Evolutionary conservation across 1,140 invertebrate species (phyloP), one percentile per base, ranked within the genome.

Genomic region (Lerema accius): DNA sequence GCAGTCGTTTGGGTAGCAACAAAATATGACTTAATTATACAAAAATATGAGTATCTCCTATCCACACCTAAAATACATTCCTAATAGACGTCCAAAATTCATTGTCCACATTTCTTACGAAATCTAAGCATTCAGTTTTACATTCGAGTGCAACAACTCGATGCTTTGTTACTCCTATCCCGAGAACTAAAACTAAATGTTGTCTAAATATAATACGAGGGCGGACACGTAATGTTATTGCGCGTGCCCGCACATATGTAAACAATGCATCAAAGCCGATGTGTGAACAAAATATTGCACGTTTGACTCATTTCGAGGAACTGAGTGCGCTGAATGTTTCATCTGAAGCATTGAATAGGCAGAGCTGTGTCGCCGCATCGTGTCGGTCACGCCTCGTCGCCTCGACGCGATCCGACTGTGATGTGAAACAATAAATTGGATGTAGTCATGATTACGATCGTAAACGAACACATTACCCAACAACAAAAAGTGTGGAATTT

Each of bases 331-430:
- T 79, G 76, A 78, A 82, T 82, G 79, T 85, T 79, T 76, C 74
- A 83, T 80, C 72, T 76, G 71, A 63, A 78, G 81, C 78, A 84
- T 81, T 82, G 75, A 79, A 82, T 78, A 67, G 72, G 69, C 59
- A 71, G 67, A n/a, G n/a, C n/a, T n/a, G 67, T 59, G 60, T 69
- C 67, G 69, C 65, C 66, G 62, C 45, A 53, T 61, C 48, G 63
- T 39, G 60, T 62, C 48, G 55, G 43, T 26, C 51, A 62, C 16
- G 65, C 43, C 19, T 62, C 55, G 55, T 48, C 43, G 55, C 42
- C 28, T 45, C 15, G 35, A 14, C 46, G 43, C 59, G 59, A 49
- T 61, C 46, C 17, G 35, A 49, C 19, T 28, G 35, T 61, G 46
- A 51, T 62, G 19, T 51, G 37, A 51, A 62, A 62, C 48, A 51